Evolutionary conservation across 2,797 vertebrate genomes (phyloP).

Genomic region (Acestrorhynchus altus): DNA sequence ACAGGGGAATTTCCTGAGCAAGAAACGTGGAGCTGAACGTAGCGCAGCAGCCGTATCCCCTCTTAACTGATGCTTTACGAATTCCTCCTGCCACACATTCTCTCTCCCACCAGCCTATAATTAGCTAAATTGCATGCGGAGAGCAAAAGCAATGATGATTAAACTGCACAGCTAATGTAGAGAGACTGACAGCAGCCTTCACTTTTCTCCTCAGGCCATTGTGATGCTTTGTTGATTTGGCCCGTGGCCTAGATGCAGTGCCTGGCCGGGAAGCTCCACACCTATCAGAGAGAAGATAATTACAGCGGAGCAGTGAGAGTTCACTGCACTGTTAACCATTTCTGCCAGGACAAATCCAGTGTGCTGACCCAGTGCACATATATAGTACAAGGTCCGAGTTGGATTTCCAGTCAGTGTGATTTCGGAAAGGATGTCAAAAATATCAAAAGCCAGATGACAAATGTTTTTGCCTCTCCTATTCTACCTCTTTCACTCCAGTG

Average conservation of each 20-base stretch:
- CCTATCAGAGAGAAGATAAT: constrained; percentile 58
- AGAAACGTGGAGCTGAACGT: constrained; percentile 52
- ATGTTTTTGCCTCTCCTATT: constrained; percentile 54
- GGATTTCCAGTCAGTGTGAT: constrained; percentile 48
- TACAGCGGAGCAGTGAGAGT: constrained; percentile 48
- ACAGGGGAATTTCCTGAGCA: constrained; percentile 56
- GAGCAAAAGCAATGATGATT: constrained; percentile 62
- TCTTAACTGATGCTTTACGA: constrained; percentile 70
- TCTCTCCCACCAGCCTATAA: constrained; percentile 63
- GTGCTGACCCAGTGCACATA: constrained; percentile 22
- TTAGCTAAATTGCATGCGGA: constrained; percentile 62
- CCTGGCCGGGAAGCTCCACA: constrained; percentile 52
- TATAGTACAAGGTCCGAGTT: constrained; percentile 18
- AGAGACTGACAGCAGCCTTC: constrained; percentile 51
- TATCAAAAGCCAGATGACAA: constrained; percentile 55
- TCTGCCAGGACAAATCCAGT: constrained; percentile 38
- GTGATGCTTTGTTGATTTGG: constrained; percentile 60
- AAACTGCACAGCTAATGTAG: constrained; percentile 58
- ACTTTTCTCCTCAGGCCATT: constrained; percentile 51
- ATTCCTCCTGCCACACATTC: constrained; percentile 60
- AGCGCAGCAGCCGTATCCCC: not conserved
- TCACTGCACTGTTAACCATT: constrained; percentile 46
- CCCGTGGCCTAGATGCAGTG: constrained; percentile 61
- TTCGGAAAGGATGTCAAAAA: constrained; percentile 40
- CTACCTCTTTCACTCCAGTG: constrained; percentile 32